Conservation (phyloP, 2,888 invertebrate genomes). For the Spialia ferax region DNA sequence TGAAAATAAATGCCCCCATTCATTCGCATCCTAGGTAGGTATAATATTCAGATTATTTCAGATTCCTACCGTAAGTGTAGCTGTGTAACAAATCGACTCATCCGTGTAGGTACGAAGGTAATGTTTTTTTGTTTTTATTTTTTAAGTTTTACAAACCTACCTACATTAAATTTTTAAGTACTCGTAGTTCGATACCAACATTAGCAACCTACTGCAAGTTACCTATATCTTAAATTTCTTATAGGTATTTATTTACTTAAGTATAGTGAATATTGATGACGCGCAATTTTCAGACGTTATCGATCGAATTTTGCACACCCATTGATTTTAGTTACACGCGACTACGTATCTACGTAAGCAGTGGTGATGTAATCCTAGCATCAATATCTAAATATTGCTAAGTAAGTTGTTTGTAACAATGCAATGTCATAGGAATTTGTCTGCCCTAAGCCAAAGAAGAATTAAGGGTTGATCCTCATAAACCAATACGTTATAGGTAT, state of each 20-base stretch:
- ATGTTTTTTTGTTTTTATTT: no score
- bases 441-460: not conserved
- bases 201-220: not conserved
- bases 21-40: no score
- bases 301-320: not conserved
- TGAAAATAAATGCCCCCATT: no score
- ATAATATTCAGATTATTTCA: no score
- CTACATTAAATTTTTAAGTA: no score
- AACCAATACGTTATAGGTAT: no score
- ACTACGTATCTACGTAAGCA: slow-evolving; percentile 16
- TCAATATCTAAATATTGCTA: slow-evolving; percentile 12
- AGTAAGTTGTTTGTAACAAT: slow-evolving; percentile 7
- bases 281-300: not conserved
- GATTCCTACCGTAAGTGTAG: no score
- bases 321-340: slow-evolving; percentile 12
- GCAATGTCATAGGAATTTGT: not conserved
- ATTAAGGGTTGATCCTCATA: not conserved
- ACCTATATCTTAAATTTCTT: no score
- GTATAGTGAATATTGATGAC: not conserved
- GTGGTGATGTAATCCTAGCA: slow-evolving; percentile 17
- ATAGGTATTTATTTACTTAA: no score
- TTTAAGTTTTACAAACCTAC: no score
- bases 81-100: no score
- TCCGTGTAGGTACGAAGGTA: no score
- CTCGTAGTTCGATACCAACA: not conserved